Evolutionary conservation across 2,888 invertebrate genomes (phyloP), one percentile per base, ranked within the genome.

Genomic region (Brassicogethes aeneus): DNA sequence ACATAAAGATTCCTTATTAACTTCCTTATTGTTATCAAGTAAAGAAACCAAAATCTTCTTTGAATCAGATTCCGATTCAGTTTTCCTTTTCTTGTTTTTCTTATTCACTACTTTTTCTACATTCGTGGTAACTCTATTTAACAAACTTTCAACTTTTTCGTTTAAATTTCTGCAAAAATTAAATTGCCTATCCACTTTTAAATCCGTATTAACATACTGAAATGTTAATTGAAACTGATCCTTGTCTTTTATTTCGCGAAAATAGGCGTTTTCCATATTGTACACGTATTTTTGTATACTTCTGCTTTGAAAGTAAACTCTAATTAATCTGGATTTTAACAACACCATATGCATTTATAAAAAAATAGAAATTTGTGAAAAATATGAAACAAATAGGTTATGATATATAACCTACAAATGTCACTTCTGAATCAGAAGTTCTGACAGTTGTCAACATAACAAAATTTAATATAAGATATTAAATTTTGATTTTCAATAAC

Each of bases 151-250:
- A 8, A 86, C 66, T 30, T 66, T 72, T 68, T 88, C 88, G 13
- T 70, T 57, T 2, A 77, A 61, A 37, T 73, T 74, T 45, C 88
- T 71, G 42, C 73, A 73, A 50, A 89, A 80, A 67, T 86, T 87
- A 54, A 87, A 88, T 47, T 80, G 77, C 43, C 83, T 71, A 43
- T 79, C 71, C 2, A 82, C 57, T 2, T 69, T 70, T 3, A 71
- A 52, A 0, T 62, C 57, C 2, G 65, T 48, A 54, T 76, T 70
- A 1, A 57, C 58, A 49, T 73, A 77, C 15, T 72, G 70, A 52
- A 82, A 77, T 2, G 71, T 71, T 16, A 82, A 69, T 46, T 76
- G 68, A 50, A 80, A 73, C 8, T 70, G 69, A 23, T 72, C 68
- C 1, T 65, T 67, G 1, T 71, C 72, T 3, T 66, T 57, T 1